Percentiles rank a stretch among this genome's conserved stretches.
These are phyloP conservation scores for Todiramphus saurophagus DNA, from an alignment of 2,113 vertebrate species.

Conservation along the genomic window DNA sequence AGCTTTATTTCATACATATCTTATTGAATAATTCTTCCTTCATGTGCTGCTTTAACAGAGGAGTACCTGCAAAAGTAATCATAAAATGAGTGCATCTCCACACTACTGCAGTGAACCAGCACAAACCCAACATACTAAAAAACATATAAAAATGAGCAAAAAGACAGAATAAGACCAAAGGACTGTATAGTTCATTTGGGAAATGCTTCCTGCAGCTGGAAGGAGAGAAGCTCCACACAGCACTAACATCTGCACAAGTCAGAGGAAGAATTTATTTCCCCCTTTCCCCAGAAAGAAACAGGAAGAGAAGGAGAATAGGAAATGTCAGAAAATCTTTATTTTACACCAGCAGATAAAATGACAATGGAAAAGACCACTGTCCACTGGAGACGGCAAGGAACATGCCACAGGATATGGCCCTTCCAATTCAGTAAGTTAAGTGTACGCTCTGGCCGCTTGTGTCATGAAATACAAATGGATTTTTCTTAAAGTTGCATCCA, in stretches of 20 bases:
- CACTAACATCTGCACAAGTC: neutral
- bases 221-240: neutral
- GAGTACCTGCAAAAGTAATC: neutral
- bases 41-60: neutral
- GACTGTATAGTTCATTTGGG: neutral
- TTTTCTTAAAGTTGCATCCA: neutral
- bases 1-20: neutral
- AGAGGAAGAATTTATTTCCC: neutral
- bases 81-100: neutral
- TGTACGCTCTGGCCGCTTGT: neutral
- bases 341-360: neutral
- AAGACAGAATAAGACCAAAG: neutral
- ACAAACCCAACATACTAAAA: neutral
- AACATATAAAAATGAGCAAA: neutral
- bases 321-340: constrained; percentile 37
- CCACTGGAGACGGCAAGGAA: constrained; percentile 10
- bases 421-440: neutral
- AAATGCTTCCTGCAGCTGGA: neutral
- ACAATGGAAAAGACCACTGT: constrained; percentile 44
- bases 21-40: constrained; percentile 5
- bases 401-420: neutral
- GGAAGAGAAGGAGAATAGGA: constrained; percentile 26
- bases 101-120: neutral
- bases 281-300: neutral
- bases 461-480: neutral